Conservation (phyloP, 2,113 vertebrate species). For the Ctenomys sociabilis region DNA sequence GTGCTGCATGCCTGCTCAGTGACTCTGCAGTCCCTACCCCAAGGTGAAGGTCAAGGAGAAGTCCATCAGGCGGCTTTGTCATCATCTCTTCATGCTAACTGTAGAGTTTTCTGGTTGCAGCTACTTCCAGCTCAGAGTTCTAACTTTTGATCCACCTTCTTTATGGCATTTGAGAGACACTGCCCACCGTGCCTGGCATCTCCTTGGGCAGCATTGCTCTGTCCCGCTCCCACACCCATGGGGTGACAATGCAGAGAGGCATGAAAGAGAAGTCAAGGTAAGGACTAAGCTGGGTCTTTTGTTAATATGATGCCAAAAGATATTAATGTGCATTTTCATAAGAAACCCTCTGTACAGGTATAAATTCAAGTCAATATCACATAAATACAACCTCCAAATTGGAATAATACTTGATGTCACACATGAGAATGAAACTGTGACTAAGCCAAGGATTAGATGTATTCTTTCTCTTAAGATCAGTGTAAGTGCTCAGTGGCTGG, state of each 20-base stretch:
- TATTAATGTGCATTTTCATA: conserved; percentile 4
- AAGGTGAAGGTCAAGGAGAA: not conserved
- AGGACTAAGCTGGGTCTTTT: not conserved
- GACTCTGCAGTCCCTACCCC: not conserved
- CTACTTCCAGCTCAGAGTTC: not conserved
- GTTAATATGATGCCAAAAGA: not conserved
- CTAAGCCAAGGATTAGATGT: not conserved
- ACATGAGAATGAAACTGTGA: conserved; percentile 55
- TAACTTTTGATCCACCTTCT: not conserved
- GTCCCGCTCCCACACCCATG: not conserved
- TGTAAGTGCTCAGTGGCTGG: not conserved
- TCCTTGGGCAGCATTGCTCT: not conserved
- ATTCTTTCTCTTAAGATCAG: conserved; percentile 8
- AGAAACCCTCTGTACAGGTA: not conserved
- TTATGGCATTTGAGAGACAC: not conserved
- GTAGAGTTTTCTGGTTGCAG: not conserved
- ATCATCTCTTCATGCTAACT: not conserved
- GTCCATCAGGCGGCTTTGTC: not conserved
- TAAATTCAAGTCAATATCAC: conserved; percentile 56
- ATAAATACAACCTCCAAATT: conserved; percentile 39
- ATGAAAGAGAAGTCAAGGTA: not conserved
- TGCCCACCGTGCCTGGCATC: not conserved
- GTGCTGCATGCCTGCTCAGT: not conserved
- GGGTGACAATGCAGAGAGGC: not conserved
- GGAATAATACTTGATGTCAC: conserved; percentile 68